Evolutionary conservation across 2,888 invertebrate species (phyloP).

Genomic region (Cantharis lateralis): DNA sequence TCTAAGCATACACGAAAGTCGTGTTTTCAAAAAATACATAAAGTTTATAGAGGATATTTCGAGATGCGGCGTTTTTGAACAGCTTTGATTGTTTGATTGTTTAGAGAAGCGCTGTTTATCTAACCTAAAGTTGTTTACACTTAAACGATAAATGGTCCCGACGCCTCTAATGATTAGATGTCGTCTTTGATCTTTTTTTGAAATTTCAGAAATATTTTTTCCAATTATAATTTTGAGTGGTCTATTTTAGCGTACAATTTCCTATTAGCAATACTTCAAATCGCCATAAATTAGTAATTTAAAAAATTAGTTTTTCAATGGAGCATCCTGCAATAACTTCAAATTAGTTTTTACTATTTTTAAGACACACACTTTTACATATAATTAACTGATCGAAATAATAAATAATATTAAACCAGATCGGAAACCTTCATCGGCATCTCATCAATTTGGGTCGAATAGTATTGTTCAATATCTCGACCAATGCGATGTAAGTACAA

Average conservation of each 20-base stretch:
- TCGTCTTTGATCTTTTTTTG: slow-evolving; percentile 24
- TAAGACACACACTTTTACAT: too few species aligned
- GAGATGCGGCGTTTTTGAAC: slow-evolving; percentile 45
- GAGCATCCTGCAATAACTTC: too few species aligned
- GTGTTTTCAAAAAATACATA: slow-evolving; percentile 26
- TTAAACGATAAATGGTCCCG: slow-evolving; percentile 33
- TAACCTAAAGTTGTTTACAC: slow-evolving; percentile 47
- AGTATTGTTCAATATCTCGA: slow-evolving; percentile 99
- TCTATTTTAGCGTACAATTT: background rate
- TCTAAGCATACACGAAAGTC: slow-evolving; percentile 20
- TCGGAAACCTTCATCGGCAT: slow-evolving; percentile 98
- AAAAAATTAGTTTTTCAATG: background rate
- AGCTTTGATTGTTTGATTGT: slow-evolving; percentile 47
- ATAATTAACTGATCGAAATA: too few species aligned
- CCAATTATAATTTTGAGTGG: background rate
- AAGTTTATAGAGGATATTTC: slow-evolving; percentile 17
- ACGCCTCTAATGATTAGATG: slow-evolving; percentile 27
- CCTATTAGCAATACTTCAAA: background rate
- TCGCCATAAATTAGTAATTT: background rate
- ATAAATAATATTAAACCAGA: slow-evolving; percentile 67
- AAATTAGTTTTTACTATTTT: too few species aligned
- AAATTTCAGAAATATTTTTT: slow-evolving; percentile 5
- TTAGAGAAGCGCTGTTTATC: slow-evolving; percentile 49
- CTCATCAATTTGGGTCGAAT: slow-evolving; percentile 99
- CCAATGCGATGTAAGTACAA: slow-evolving; percentile 99